Conservation (phyloP, 2,888 invertebrate species). For the Limulus polyphemus region DNA sequence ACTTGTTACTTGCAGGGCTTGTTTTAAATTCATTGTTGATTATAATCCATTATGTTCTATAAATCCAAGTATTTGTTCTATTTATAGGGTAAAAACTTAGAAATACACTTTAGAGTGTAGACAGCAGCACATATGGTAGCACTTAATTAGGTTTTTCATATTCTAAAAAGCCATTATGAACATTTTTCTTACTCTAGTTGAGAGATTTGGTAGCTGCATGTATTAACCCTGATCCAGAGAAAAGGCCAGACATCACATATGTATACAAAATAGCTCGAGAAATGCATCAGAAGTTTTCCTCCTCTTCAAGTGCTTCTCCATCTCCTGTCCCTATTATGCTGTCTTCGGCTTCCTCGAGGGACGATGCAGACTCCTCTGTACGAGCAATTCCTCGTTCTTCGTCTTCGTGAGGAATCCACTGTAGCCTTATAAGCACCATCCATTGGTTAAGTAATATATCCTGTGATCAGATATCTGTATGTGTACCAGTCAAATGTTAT, state of each 20-base stretch:
- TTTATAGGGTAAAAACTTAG: too few relatives aligned
- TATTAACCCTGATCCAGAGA: slow-evolving; percentile 42
- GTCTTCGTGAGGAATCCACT: too few relatives aligned
- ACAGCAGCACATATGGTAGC: too few relatives aligned
- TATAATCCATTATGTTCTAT: too few relatives aligned
- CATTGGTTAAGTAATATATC: too few relatives aligned
- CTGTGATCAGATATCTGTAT: too few relatives aligned
- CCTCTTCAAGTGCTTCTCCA: neutral
- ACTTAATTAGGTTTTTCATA: neutral
- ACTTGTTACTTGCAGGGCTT: neutral
- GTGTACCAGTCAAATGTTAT: too few relatives aligned
- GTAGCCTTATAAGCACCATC: too few relatives aligned
- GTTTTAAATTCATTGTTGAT: neutral
- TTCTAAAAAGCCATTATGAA: neutral
- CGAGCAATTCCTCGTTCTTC: too few relatives aligned
- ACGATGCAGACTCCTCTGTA: too few relatives aligned
- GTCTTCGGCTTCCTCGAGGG: too few relatives aligned
- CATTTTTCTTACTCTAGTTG: slow-evolving; percentile 36
- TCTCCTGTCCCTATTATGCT: neutral
- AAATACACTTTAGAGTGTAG: too few relatives aligned
- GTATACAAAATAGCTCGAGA: slow-evolving; percentile 40
- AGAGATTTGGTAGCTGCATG: slow-evolving; percentile 41
- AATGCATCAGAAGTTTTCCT: slow-evolving; percentile 34
- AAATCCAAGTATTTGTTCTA: neutral
- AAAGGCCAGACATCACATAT: slow-evolving; percentile 42